These are phyloP conservation scores for Zele albiditarsus DNA, from an alignment of 2,888 invertebrate genomes.

Conservation along the genomic window DNA sequence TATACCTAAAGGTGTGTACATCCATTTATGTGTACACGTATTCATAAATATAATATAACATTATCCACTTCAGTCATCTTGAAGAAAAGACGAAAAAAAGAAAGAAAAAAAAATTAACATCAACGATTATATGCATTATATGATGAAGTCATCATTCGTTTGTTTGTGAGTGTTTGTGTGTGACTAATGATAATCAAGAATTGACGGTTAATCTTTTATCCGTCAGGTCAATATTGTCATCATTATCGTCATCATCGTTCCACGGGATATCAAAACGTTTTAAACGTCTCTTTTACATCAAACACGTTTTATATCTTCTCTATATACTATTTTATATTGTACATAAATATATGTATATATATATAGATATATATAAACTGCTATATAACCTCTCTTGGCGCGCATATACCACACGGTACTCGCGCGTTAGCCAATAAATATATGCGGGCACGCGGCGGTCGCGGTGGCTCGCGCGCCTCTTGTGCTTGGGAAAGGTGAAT, in stretches of 20 bases:
- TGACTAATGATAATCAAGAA: constrained; percentile 37
- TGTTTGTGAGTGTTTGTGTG: not conserved
- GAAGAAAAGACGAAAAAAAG: not conserved
- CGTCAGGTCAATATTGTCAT: constrained; percentile 42
- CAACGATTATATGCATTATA: not conserved
- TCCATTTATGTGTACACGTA: too few relatives aligned
- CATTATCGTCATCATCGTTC: constrained; percentile 31
- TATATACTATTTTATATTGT: not conserved
- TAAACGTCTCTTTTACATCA: constrained; percentile 22
- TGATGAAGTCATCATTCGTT: constrained; percentile 32
- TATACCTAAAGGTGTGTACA: too few relatives aligned
- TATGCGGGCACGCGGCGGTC: constrained; percentile 4
- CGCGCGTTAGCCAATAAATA: not conserved
- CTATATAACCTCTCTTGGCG: not conserved
- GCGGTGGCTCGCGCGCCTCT: constrained; percentile 7
- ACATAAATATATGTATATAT: not conserved
- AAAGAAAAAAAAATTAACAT: constrained; percentile 10
- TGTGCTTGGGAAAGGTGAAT: constrained; percentile 23
- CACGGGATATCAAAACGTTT: constrained; percentile 36
- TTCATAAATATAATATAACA: constrained; percentile 13
- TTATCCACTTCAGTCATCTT: constrained; percentile 7
- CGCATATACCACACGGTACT: not conserved
- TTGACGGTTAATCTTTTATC: constrained; percentile 11
- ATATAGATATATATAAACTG: not conserved
- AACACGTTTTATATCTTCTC: constrained; percentile 5